Percentiles rank a stretch among this genome's conserved stretches.
phyloP scores from a whole-genome alignment of 2,797 vertebrate species.

The Tympanoctomys barrerae region DNA sequence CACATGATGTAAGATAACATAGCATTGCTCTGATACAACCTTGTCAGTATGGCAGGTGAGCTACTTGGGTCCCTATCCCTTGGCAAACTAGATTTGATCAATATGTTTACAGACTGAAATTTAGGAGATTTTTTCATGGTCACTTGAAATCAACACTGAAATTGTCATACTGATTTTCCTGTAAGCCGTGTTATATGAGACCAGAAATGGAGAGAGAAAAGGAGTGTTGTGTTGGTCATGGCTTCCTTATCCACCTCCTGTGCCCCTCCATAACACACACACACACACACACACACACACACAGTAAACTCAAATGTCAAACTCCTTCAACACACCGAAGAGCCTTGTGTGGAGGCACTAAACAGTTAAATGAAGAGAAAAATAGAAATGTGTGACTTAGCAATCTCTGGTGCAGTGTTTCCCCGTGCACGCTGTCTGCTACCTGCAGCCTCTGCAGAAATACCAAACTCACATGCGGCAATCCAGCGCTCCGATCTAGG shows the following conservation, averaged over 20 bases:
- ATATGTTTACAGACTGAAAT: neutral
- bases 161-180: constrained; percentile 16
- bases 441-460: constrained; percentile 26
- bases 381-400: neutral
- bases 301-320: neutral
- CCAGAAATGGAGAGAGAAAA: neutral
- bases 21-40: neutral
- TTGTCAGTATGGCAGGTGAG: neutral
- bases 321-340: neutral
- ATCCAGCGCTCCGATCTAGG: neutral
- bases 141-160: neutral
- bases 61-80: neutral
- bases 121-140: neutral
- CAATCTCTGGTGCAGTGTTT: constrained; percentile 4
- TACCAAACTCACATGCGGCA: constrained; percentile 6
- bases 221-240: neutral
- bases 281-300: too few species aligned
- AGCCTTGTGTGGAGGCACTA: too few species aligned
- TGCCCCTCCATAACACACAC: too few species aligned
- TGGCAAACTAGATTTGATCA: constrained; percentile 18
- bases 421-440: neutral
- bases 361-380: neutral
- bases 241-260: neutral
- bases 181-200: neutral
- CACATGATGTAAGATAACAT: neutral